Evolutionary conservation across 1,140 invertebrate species (phyloP).

Genomic region (Pollicipes pollicipes): DNA sequence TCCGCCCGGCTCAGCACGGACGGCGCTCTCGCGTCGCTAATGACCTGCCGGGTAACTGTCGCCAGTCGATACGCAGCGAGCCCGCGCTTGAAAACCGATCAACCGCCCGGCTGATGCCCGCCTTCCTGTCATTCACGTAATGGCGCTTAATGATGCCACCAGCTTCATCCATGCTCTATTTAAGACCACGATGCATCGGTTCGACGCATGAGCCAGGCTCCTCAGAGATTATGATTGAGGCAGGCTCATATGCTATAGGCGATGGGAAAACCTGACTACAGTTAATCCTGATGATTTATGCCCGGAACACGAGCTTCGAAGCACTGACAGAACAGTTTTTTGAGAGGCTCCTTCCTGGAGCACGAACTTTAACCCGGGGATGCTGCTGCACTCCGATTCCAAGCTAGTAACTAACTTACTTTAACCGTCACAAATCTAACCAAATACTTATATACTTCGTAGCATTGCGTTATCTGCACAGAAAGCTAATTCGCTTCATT

Average conservation of each 20-base stretch:
- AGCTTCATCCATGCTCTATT: neutral
- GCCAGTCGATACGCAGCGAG: neutral
- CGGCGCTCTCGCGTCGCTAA: neutral
- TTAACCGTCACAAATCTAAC: too few species aligned
- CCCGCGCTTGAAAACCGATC: neutral
- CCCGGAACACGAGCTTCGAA: too few species aligned
- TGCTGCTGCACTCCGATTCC: too few species aligned
- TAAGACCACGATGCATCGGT: neutral
- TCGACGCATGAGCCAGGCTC: neutral
- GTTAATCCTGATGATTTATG: neutral
- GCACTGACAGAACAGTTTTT: too few species aligned
- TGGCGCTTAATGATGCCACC: neutral
- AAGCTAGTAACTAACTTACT: too few species aligned
- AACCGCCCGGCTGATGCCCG: too few species aligned
- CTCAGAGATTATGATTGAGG: neutral
- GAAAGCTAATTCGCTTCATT: too few species aligned
- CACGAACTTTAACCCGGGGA: too few species aligned
- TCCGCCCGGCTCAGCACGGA: neutral
- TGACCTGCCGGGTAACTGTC: neutral
- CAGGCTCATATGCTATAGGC: neutral
- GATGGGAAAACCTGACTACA: neutral
- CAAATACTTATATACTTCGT: too few species aligned
- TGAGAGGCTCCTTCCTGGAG: too few species aligned
- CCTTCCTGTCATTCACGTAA: neutral
- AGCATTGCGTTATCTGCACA: too few species aligned